Base-by-base conservation (phyloP, 2,888 invertebrate genomes). In the Psylliodes chrysocephalus region DNA sequence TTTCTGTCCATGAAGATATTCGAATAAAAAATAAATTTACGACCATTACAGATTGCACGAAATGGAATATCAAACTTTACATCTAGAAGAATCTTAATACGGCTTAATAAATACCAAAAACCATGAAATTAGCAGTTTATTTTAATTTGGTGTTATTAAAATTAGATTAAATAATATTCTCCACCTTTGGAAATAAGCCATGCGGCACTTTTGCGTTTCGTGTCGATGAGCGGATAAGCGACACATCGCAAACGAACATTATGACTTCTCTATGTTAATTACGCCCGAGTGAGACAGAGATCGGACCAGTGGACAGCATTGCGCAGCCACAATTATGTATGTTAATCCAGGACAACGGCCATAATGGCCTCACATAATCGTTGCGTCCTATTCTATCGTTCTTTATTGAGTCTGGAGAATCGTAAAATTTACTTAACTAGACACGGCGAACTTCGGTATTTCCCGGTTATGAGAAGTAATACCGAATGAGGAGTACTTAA, bases 251-350 rank as follows among this genome's bases (percentile, higher is more conserved):
- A 75, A 74, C 71, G 76, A 73, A 76, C 75, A 75, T 76, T 77
- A 76, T 76, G 75, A 76, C 74, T 75, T 71, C 70, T 73, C 71
- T 74, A 75, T 74, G 75, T 71, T 76, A 75, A 78, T 78, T 74
- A 33, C 40, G 10, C 8, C 30, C 40, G 64, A 71, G 69, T 62
- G 66, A 68, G 64, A 65, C 66, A 54, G 33, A 55, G 44, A 55
- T 42, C 19, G 25, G n/a, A 14, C 25, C 12, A 18, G 25, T 42
- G 67, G 69, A 67, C 71, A 71, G 66, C 73, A 71, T 74, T 69
- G 72, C 72, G 71, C 70, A 71, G 71, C 71, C 71, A 76, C 77
- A 77, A 77, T 76, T 77, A 77, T 76, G 71, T 77, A 77, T 77
- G 77, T 77, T 75, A 77, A 77, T 76, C 72, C 64, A 57, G 57